These are phyloP conservation scores for Glaucidium brasilianum DNA, from an alignment of 2,113 vertebrate species.

Conservation along the genomic window DNA sequence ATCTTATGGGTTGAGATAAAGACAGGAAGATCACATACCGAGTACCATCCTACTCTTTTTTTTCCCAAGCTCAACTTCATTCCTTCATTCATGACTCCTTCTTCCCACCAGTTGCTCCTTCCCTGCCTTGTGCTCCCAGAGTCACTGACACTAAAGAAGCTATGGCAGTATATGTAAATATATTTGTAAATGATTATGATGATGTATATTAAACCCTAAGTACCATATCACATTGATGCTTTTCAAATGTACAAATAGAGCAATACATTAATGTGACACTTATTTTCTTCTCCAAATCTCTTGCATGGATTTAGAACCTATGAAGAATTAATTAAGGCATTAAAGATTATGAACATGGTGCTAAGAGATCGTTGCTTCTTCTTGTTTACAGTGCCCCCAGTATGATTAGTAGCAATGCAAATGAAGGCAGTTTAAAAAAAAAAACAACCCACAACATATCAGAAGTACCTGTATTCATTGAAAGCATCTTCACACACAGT, in stretches of 20 bases:
- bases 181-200: neutral
- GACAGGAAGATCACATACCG: neutral
- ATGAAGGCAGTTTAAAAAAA: neutral
- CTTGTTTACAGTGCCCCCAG: neutral
- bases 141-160: neutral
- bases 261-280: neutral
- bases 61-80: neutral
- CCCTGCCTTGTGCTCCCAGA: neutral
- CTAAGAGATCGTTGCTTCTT: neutral
- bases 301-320: neutral
- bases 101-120: neutral
- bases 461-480: neutral
- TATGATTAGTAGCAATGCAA: neutral
- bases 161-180: neutral
- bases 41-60: neutral
- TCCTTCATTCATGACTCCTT: neutral
- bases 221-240: neutral
- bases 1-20: neutral
- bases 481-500: neutral
- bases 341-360: neutral
- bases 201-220: neutral
- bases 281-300: neutral
- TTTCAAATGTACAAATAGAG: neutral
- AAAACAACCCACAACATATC: rapidly evolving
- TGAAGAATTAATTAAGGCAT: neutral